Evolutionary conservation across 2,113 vertebrate genomes (phyloP).

Genomic region (Atractosteus spatula): DNA sequence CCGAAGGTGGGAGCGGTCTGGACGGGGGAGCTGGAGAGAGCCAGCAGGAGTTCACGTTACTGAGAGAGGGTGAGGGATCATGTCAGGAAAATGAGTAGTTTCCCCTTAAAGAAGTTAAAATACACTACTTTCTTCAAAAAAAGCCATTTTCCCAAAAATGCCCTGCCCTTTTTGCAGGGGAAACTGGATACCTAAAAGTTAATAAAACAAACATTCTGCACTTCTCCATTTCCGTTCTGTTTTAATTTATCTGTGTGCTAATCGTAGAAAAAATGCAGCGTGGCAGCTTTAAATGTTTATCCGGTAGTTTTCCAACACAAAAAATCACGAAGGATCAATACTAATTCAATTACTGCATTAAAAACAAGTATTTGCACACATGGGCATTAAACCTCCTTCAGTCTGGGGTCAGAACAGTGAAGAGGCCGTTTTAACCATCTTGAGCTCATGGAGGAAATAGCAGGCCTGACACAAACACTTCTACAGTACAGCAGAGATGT

Average conservation of each 20-base stretch:
- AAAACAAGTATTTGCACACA: not conserved
- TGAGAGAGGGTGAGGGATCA: slow-evolving; percentile 21
- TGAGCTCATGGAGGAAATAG: not conserved
- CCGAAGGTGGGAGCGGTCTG: slow-evolving; percentile 58
- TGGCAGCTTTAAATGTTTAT: not conserved
- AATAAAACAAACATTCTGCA: not conserved
- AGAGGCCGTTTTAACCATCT: not conserved
- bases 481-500: too few relatives aligned
- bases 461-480: too few relatives aligned
- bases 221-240: not conserved
- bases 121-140: not conserved
- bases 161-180: not conserved
- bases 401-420: not conserved
- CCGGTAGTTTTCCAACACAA: not conserved
- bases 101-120: not conserved
- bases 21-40: slow-evolving; percentile 30
- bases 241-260: too few relatives aligned
- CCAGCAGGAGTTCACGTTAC: slow-evolving; percentile 30
- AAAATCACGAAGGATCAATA: slow-evolving; percentile 4
- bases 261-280: not conserved
- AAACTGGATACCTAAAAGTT: not conserved
- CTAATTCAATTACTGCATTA: slow-evolving; percentile 1
- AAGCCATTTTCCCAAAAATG: not conserved
- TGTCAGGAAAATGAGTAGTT: slow-evolving; percentile 21
- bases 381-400: slow-evolving; percentile 1